Percentiles rank a stretch among this genome's conserved stretches.
Evolutionary conservation across 2,797 vertebrate genomes (phyloP).

Genomic region (Tragopan temminckii): DNA sequence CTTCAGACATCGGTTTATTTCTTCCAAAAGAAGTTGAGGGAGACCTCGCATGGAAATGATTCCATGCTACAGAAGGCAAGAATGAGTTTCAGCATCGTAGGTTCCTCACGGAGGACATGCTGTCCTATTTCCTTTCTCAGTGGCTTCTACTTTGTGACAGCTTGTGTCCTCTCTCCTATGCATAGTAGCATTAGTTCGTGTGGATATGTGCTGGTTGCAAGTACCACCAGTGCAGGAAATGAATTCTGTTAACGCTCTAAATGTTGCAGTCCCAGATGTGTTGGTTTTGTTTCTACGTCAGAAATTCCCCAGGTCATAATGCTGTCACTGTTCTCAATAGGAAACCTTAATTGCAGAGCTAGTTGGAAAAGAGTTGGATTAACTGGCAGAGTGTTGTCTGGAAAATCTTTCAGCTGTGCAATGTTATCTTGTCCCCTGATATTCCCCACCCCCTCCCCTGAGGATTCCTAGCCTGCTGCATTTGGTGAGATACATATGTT

Average conservation of each 20-base stretch:
- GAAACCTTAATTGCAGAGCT: conserved; percentile 50
- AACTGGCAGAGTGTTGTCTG: conserved; percentile 61
- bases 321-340: conserved; percentile 36
- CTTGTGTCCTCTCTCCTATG: background rate
- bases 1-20: background rate
- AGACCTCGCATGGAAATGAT: background rate
- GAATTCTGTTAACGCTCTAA: background rate
- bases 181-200: background rate
- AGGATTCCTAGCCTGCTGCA: conserved; percentile 62
- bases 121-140: background rate
- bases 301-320: conserved; percentile 36
- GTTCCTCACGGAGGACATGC: background rate
- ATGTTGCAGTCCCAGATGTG: background rate
- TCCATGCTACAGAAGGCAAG: background rate
- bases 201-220: background rate
- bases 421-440: conserved; percentile 32
- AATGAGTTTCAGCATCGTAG: background rate
- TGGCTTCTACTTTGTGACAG: conserved; percentile 1
- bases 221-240: background rate
- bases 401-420: conserved; percentile 66
- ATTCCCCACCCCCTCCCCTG: background rate
- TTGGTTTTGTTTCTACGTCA: background rate
- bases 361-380: conserved; percentile 50
- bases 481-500: conserved; percentile 74
- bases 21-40: background rate